A percentile compares a stretch with the other conserved stretches of the same genome.
Evolutionary conservation across 2,888 invertebrate genomes (phyloP).

Genomic region (Atethmia centrago): DNA sequence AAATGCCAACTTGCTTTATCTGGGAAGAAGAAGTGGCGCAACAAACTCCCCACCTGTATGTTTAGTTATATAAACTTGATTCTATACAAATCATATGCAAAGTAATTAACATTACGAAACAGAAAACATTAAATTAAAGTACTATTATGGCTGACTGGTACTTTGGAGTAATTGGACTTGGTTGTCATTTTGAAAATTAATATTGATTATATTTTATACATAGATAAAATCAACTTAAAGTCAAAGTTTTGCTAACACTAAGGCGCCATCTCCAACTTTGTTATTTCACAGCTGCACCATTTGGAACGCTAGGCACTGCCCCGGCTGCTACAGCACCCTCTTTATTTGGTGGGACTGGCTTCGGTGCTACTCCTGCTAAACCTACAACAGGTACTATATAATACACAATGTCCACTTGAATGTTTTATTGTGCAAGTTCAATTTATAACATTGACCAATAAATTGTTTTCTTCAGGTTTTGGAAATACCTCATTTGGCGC

Average conservation of each 20-base stretch:
- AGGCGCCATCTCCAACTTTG: too few species aligned
- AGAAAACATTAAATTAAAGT: too few species aligned
- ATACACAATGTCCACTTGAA: background rate
- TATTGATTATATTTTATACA: background rate
- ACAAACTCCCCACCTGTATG: too few species aligned
- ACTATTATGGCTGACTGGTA: background rate
- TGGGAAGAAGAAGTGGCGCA: too few species aligned
- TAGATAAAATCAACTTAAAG: too few species aligned
- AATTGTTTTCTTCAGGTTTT: constrained; percentile 63
- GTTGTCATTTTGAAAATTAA: background rate
- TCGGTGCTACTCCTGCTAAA: constrained; percentile 86
- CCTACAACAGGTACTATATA: constrained; percentile 79
- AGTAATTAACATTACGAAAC: too few species aligned
- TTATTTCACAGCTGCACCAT: constrained; percentile 79
- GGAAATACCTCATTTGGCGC: constrained; percentile 78
- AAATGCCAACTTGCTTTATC: too few species aligned
- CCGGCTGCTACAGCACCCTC: constrained; percentile 89
- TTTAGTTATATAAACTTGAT: too few species aligned
- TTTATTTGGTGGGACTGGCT: constrained; percentile 89
- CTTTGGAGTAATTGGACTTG: too few species aligned
- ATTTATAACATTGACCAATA: background rate
- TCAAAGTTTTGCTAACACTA: too few species aligned
- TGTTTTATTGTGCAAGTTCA: background rate
- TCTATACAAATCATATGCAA: too few species aligned
- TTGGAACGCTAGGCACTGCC: constrained; percentile 88